Conservation (phyloP, 2,888 invertebrate species). For the Pediacus dermestoides region DNA sequence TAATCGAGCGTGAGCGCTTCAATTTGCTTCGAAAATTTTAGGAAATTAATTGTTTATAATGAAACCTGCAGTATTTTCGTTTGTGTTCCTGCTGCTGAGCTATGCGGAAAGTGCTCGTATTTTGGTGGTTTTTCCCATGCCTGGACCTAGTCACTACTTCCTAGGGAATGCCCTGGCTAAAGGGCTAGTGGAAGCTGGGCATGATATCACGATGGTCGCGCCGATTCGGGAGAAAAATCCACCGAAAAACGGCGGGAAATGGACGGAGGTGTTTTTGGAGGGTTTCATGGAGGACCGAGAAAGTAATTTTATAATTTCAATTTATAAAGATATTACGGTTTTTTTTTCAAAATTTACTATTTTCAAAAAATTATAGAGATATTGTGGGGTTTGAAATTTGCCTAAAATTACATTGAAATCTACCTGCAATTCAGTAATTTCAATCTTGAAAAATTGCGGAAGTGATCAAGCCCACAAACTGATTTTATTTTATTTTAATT, state of each 20-base stretch:
- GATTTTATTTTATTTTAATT: no score
- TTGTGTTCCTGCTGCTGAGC: background rate
- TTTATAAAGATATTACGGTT: background rate
- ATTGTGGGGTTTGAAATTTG: no score
- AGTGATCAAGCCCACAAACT: no score
- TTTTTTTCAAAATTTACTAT: background rate
- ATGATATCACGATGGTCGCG: constrained; percentile 30
- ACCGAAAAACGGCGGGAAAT: constrained; percentile 22
- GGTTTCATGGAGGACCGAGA: constrained; percentile 16
- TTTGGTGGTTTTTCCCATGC: constrained; percentile 17
- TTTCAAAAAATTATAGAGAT: no score
- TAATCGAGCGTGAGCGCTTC: background rate
- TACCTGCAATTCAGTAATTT: no score
- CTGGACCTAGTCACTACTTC: constrained; percentile 21
- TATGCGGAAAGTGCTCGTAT: constrained; percentile 16
- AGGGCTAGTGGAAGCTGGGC: constrained; percentile 31
- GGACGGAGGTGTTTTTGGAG: constrained; percentile 21
- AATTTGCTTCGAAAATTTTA: background rate
- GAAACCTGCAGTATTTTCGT: background rate
- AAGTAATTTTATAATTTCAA: constrained; percentile 4
- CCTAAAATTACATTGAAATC: no score
- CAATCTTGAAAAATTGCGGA: background rate
- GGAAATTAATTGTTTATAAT: background rate
- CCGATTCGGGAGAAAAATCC: constrained; percentile 26
- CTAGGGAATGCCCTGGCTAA: constrained; percentile 24